These are phyloP conservation scores for Cyprinus carpio DNA, from an alignment of 2,113 vertebrate species.

Conservation along the genomic window DNA sequence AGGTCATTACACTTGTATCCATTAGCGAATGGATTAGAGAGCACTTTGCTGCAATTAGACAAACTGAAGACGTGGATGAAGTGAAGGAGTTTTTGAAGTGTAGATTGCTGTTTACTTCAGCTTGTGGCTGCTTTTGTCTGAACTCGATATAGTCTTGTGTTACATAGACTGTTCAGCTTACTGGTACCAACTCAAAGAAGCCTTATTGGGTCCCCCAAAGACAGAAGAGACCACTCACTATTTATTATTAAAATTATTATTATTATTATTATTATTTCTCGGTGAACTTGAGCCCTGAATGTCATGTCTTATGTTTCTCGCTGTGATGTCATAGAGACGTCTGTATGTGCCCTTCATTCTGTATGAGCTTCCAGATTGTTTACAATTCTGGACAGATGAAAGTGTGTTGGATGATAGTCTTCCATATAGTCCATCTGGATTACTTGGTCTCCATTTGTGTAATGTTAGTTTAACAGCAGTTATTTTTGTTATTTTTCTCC, in stretches of 20 bases:
- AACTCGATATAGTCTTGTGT: not conserved
- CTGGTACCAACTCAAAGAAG: slow-evolving; percentile 3
- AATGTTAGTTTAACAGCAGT: slow-evolving; percentile 6
- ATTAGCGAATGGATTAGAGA: not conserved
- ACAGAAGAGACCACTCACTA: slow-evolving; percentile 5
- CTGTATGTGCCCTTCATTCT: slow-evolving; percentile 10
- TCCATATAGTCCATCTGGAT: slow-evolving; percentile 21
- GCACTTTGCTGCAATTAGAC: not conserved
- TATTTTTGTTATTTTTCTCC: slow-evolving; percentile 6
- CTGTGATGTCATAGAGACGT: slow-evolving; percentile 3
- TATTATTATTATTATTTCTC: not conserved
- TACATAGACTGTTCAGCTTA: slow-evolving; percentile 10
- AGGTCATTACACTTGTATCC: not conserved
- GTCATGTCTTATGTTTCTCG: slow-evolving; percentile 3
- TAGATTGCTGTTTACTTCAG: slow-evolving; percentile 15
- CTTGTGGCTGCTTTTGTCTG: slow-evolving; percentile 12
- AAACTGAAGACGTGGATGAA: not conserved
- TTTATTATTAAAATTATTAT: slow-evolving; percentile 1
- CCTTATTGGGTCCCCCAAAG: slow-evolving; percentile 11
- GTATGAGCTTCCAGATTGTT: slow-evolving; percentile 3
- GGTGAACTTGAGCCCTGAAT: slow-evolving; percentile 11
- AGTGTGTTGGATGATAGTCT: slow-evolving; percentile 36
- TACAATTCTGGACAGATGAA: not conserved
- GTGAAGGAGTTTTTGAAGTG: slow-evolving; percentile 19
- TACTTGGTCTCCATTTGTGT: slow-evolving; percentile 9